These are phyloP conservation scores for Festucalex cinctus DNA, from an alignment of 2,113 vertebrate species.

Conservation along the genomic window DNA sequence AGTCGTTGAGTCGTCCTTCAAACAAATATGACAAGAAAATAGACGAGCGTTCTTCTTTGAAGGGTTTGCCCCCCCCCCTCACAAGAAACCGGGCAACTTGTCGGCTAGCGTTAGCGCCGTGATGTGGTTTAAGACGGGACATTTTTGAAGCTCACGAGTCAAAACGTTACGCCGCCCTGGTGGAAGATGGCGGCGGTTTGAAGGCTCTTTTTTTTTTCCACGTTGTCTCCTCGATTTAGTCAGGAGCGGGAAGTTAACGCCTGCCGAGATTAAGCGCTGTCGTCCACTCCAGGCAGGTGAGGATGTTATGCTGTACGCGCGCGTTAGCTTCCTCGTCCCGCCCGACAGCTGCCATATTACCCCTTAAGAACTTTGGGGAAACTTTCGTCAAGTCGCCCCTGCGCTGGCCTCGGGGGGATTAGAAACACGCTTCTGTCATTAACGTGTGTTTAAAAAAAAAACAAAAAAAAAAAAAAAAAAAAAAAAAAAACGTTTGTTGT, in stretches of 20 bases:
- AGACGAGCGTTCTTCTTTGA: constrained; percentile 59
- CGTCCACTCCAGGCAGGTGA: constrained; percentile 71
- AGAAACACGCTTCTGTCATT: not conserved
- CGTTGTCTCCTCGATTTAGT: constrained; percentile 76
- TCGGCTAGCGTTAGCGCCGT: constrained; percentile 68
- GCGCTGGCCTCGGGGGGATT: constrained; percentile 22
- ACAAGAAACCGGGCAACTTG: constrained; percentile 64
- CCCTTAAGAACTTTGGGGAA: constrained; percentile 62
- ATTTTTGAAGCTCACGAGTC: constrained; percentile 65
- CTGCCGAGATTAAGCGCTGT: constrained; percentile 72
- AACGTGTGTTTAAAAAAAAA: no score
- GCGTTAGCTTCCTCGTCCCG: constrained; percentile 59
- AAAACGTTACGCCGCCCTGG: constrained; percentile 36
- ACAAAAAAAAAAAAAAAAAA: no score
- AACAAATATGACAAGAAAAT: constrained; percentile 67
- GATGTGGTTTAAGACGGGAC: constrained; percentile 63
- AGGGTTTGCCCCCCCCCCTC: constrained; percentile 9
- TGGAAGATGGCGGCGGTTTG: constrained; percentile 44
- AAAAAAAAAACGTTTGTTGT: not conserved
- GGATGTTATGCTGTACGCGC: constrained; percentile 65
- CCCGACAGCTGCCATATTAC: constrained; percentile 71
- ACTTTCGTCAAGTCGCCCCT: constrained; percentile 50
- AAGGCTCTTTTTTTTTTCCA: constrained; percentile 69
- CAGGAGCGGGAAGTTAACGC: constrained; percentile 59
- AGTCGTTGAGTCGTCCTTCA: constrained; percentile 63